Evolutionary conservation across 2,113 vertebrate species (phyloP).

Genomic region (Artemisiospiza belli): DNA sequence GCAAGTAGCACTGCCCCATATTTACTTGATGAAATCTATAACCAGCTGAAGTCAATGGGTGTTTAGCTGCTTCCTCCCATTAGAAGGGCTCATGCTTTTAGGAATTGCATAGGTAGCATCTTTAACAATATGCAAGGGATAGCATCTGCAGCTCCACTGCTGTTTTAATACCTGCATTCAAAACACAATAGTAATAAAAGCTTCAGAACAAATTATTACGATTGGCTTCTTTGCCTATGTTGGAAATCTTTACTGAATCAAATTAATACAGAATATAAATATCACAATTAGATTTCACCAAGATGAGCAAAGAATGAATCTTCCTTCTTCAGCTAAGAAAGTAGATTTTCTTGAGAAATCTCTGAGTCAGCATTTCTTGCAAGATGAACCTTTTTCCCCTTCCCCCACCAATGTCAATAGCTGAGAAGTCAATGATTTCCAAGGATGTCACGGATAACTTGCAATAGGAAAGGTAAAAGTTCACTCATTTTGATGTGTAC

Average conservation of each 20-base stretch:
- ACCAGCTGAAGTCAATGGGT: slow-evolving; percentile 11
- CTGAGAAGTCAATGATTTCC: slow-evolving; percentile 75
- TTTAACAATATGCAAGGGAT: slow-evolving; percentile 38
- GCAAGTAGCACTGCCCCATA: not conserved
- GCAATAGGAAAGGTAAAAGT: slow-evolving; percentile 72
- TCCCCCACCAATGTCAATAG: slow-evolving; percentile 59
- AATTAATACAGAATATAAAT: slow-evolving; percentile 65
- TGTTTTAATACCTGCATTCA: slow-evolving; percentile 59
- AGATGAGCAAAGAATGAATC: slow-evolving; percentile 39
- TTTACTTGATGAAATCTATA: not conserved
- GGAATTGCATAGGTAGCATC: slow-evolving; percentile 58
- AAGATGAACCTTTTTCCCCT: slow-evolving; percentile 48
- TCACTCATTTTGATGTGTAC: slow-evolving; percentile 66
- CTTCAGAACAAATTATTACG: slow-evolving; percentile 66
- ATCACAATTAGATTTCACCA: slow-evolving; percentile 65
- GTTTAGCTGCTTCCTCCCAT: slow-evolving; percentile 48
- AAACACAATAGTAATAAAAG: slow-evolving; percentile 67
- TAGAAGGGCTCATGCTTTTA: slow-evolving; percentile 16
- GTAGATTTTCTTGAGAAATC: slow-evolving; percentile 51
- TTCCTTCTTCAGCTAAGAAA: slow-evolving; percentile 20
- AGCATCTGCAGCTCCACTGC: slow-evolving; percentile 38
- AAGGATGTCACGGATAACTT: slow-evolving; percentile 70
- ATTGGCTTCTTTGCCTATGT: slow-evolving; percentile 60
- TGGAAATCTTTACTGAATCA: slow-evolving; percentile 57
- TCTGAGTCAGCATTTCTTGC: slow-evolving; percentile 63